phyloP scores from a whole-genome alignment of 2,113 vertebrate genomes.

The Rallus limicola region DNA sequence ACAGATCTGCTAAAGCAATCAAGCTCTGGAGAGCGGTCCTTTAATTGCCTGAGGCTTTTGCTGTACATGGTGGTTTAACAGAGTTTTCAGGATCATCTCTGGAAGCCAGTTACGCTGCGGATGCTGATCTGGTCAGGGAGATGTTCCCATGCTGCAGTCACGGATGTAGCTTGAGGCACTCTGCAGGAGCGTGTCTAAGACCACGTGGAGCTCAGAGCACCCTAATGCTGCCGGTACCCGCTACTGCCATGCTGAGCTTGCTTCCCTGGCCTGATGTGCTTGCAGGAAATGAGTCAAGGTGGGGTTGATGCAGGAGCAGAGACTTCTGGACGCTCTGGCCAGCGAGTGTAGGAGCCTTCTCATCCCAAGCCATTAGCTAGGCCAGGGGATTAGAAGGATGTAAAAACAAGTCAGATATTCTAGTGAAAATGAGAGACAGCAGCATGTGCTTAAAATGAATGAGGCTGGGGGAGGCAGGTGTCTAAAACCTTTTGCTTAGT shows the following conservation, averaged over 20 bases:
- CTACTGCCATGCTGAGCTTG: background rate
- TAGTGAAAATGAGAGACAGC: background rate
- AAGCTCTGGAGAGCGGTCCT: background rate
- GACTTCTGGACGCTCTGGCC: background rate
- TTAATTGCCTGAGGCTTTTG: background rate
- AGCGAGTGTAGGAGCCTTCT: fast-evolving
- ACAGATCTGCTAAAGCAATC: background rate
- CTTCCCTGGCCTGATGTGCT: background rate
- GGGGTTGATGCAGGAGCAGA: background rate
- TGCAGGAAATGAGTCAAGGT: background rate
- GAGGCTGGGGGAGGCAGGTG: background rate
- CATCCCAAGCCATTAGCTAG: background rate
- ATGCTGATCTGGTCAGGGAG: background rate
- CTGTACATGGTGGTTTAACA: background rate
- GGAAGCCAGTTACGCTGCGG: background rate
- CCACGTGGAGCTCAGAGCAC: background rate
- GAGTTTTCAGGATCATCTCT: background rate
- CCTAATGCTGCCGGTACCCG: background rate
- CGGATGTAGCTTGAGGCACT: background rate
- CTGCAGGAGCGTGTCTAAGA: background rate
- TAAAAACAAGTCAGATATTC: background rate
- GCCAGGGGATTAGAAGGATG: background rate
- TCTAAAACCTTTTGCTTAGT: background rate
- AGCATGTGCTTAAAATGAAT: background rate
- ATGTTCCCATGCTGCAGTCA: background rate